phyloP scores from a whole-genome alignment of 2,888 invertebrate species.

The Hypselothyrea guttata region DNA sequence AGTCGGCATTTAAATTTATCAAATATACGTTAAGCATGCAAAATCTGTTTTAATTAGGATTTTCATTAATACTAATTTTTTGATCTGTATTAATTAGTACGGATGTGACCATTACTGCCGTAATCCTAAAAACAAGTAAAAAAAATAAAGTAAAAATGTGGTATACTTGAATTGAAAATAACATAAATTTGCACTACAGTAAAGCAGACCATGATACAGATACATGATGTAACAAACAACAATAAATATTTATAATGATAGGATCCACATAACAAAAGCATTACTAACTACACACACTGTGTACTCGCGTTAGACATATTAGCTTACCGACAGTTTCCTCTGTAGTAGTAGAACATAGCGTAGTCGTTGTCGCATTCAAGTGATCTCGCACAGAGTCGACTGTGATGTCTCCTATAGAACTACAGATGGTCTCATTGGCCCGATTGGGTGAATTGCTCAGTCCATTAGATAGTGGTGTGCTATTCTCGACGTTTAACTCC shows the following conservation, averaged over 20 bases:
- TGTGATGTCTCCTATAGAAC: constrained; percentile 93
- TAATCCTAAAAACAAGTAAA: constrained; percentile 55
- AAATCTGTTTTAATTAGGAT: constrained; percentile 15
- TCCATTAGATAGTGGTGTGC: constrained; percentile 83
- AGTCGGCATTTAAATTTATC: neutral
- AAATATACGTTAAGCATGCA: constrained; percentile 32
- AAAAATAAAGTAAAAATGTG: constrained; percentile 6
- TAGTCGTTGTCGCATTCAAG: constrained; percentile 83
- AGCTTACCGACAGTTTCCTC: constrained; percentile 82
- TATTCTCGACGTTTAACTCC: constrained; percentile 64
- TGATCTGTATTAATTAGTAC: too few relatives aligned
- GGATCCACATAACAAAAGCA: constrained; percentile 6
- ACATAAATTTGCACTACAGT: neutral
- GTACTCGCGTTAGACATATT: too few relatives aligned
- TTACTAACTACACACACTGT: neutral
- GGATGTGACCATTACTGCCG: constrained; percentile 31
- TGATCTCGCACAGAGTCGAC: constrained; percentile 97
- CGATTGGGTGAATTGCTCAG: constrained; percentile 82
- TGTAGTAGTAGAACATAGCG: constrained; percentile 81
- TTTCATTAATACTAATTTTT: constrained; percentile 12
- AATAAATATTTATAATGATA: neutral
- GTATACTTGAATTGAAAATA: too few relatives aligned
- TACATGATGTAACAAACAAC: neutral
- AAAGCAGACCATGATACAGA: neutral
- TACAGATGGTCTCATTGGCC: constrained; percentile 84